These are phyloP conservation scores for Oxyscelio sp. DNA, from an alignment of 2,888 invertebrate species.

Conservation along the genomic window DNA sequence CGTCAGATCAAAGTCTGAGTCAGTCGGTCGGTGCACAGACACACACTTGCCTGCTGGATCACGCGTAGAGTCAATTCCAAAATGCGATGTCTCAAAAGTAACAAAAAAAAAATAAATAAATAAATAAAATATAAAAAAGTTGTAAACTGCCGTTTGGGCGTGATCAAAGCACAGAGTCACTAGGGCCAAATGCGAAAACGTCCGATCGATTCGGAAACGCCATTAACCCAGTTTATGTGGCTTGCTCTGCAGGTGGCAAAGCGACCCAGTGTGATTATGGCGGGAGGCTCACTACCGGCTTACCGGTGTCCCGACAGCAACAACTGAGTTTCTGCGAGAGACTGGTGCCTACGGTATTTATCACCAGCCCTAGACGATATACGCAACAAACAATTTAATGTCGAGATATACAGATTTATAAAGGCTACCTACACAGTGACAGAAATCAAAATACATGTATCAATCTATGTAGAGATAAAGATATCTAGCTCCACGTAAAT, in stretches of 20 bases:
- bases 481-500: conserved; percentile 21
- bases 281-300: conserved; percentile 87
- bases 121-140: too few species aligned
- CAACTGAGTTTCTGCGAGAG: conserved; percentile 88
- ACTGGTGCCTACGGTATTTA: conserved; percentile 89
- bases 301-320: conserved; percentile 86
- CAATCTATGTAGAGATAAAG: conserved; percentile 32
- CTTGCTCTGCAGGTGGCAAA: conserved; percentile 89
- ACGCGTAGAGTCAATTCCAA: conserved; percentile 87
- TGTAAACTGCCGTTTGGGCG: conserved; percentile 83
- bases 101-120: conserved; percentile 53
- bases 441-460: conserved; percentile 79
- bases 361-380: conserved; percentile 88
- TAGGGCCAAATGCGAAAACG: conserved; percentile 86
- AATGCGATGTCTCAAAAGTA: conserved; percentile 83
- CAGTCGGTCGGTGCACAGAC: conserved; percentile 85
- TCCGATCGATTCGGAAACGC: conserved; percentile 86
- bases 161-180: conserved; percentile 88
- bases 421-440: conserved; percentile 80
- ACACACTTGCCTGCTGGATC: conserved; percentile 87
- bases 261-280: conserved; percentile 87
- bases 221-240: conserved; percentile 89
- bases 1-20: conserved; percentile 82
- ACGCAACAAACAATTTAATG: conserved; percentile 80
- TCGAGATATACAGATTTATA: conserved; percentile 65